A percentile compares a stretch with the other conserved stretches of the same genome.
These are phyloP conservation scores for Xiphophorus maculatus DNA, from an alignment of 2,113 vertebrate genomes.

Conservation along the genomic window DNA sequence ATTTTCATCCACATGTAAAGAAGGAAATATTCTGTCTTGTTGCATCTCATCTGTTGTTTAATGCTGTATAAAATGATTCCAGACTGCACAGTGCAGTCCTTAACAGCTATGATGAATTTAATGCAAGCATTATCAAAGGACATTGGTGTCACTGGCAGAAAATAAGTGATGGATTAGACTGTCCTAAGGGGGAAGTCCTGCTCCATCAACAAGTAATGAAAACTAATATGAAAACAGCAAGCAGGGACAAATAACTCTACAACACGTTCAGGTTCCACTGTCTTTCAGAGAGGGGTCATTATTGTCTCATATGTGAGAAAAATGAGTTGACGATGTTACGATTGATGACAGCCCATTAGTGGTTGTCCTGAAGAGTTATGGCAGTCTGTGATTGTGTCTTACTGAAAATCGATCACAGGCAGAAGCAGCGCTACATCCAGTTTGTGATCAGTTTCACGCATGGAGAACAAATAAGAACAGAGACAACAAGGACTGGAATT, in stretches of 20 bases:
- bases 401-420: constrained; percentile 64
- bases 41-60: constrained; percentile 2
- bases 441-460: constrained; percentile 23
- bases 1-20: neutral
- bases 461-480: neutral
- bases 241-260: constrained; percentile 55
- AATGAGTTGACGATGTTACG: constrained; percentile 62
- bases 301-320: constrained; percentile 57
- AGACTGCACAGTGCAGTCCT: constrained; percentile 3
- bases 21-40: neutral
- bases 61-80: neutral
- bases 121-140: constrained; percentile 34
- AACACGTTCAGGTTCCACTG: constrained; percentile 34
- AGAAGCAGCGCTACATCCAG: constrained; percentile 41
- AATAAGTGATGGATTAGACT: constrained; percentile 68
- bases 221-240: constrained; percentile 72
- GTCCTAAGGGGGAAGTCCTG: constrained; percentile 67
- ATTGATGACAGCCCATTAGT: constrained; percentile 70
- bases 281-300: constrained; percentile 57
- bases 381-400: constrained; percentile 51
- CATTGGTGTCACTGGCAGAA: constrained; percentile 50
- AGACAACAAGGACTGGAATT: neutral
- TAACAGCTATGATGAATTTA: constrained; percentile 11
- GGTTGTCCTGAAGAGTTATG: constrained; percentile 66
- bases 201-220: constrained; percentile 72